A percentile compares a stretch with the other conserved stretches of the same genome.
Conservation (phyloP, 2,888 invertebrate species). For the Drosophila mulleri region DNA sequence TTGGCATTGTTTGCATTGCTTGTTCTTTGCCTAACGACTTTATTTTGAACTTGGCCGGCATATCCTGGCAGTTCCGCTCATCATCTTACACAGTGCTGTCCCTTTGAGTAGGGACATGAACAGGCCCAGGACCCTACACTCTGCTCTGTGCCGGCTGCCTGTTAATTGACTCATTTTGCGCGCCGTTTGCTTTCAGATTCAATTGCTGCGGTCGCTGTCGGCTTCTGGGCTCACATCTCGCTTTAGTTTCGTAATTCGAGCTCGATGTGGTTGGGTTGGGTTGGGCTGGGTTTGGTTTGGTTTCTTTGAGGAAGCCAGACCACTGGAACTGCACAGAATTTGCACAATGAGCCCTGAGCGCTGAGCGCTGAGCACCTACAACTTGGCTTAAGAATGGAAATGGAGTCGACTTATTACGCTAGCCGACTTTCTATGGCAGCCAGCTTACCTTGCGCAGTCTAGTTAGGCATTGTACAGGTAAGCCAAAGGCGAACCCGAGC, state of each 20-base stretch:
- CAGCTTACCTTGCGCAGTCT: slow-evolving; percentile 24
- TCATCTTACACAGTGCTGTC: slow-evolving; percentile 23
- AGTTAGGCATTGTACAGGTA: neutral
- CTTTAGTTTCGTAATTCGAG: slow-evolving; percentile 45
- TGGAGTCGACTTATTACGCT: slow-evolving; percentile 42
- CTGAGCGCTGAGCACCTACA: slow-evolving; percentile 21
- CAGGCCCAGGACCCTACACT: slow-evolving; percentile 6
- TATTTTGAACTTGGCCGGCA: slow-evolving; percentile 64
- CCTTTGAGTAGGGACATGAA: slow-evolving; percentile 19
- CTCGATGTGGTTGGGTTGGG: slow-evolving; percentile 31
- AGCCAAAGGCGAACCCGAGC: neutral
- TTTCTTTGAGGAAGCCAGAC: slow-evolving; percentile 34
- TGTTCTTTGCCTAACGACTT: slow-evolving; percentile 66
- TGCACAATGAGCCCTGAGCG: slow-evolving; percentile 13
- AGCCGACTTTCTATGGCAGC: slow-evolving; percentile 32
- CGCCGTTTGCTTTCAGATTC: slow-evolving; percentile 69
- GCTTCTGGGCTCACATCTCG: slow-evolving; percentile 15
- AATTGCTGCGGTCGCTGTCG: slow-evolving; percentile 44
- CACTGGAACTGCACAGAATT: slow-evolving; percentile 20
- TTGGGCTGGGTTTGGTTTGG: slow-evolving; percentile 9
- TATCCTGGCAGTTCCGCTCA: slow-evolving; percentile 38
- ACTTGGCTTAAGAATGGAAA: slow-evolving; percentile 29
- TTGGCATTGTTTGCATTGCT: slow-evolving; percentile 45
- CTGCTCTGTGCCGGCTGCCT: slow-evolving; percentile 33
- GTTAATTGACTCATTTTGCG: slow-evolving; percentile 75